Evolutionary conservation across 2,797 vertebrate genomes (phyloP), one percentile per base, ranked within the genome.

Genomic region (Poliocrania exsul): DNA sequence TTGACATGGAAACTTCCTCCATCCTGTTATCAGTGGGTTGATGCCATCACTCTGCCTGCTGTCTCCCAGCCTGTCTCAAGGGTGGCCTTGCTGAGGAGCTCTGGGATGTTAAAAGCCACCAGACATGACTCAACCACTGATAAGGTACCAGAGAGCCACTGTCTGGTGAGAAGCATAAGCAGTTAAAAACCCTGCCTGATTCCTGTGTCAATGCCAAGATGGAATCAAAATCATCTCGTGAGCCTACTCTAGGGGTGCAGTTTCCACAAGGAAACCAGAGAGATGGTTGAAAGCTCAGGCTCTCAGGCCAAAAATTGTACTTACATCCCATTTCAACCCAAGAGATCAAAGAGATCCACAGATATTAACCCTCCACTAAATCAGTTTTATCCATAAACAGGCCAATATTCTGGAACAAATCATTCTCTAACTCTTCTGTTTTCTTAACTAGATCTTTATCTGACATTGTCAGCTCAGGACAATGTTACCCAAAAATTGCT

Each of bases 1-100:
- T 37, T 84, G 86, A 81, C 73, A 33, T 57, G 81, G 78, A 84
- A 71, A 94, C 81, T 90, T 95, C 91, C 86, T 89, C 53, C 79
- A 86, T 54, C 46, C 64, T 87, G 56, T 35, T 47, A 7, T 44
- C 81, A 60, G 4, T 16, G 53, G 7, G 49, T 19, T 5, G 56
- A 42, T 79, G 28, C 64, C 6, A 1, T 26, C 70, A 13, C 83
- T 70, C 25, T 65, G 47, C 49, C 80, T 18, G 79, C 69, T 62
- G 42, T 28, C 61, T 80, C 88, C 65, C 88, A 35, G 58, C 70
- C 84, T 77, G 49, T 46, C 79, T 29, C 65, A 13, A 4, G 47
- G 38, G 14, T 86, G 31, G 21, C 58, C 23, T 1, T 35, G 46
- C 56, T 14, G 0, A 17, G 10, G 49, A 65, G 73, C 8, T 4